phyloP scores from a whole-genome alignment of 2,113 vertebrate genomes.

The Synchiropus splendidus region DNA sequence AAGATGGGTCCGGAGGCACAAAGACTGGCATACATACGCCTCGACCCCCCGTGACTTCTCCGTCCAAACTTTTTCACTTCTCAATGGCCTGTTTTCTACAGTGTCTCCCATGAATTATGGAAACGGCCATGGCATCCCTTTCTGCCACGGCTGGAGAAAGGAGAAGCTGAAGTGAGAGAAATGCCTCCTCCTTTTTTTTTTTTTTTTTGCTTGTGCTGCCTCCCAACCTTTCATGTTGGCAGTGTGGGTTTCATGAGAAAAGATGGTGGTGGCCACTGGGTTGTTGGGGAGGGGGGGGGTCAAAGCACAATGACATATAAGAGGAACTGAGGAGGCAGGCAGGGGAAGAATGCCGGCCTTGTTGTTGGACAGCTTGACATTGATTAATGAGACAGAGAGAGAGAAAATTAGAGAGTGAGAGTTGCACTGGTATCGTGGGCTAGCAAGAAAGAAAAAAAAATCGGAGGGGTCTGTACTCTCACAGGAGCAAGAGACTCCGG shows the following conservation, averaged over 20 bases:
- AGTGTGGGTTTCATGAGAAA: slow-evolving; percentile 77
- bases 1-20: slow-evolving; percentile 67
- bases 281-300: slow-evolving; percentile 72
- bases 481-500: slow-evolving; percentile 43
- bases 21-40: slow-evolving; percentile 78
- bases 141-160: slow-evolving; percentile 19
- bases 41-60: slow-evolving; percentile 24
- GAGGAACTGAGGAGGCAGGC: slow-evolving; percentile 18
- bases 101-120: slow-evolving; percentile 90
- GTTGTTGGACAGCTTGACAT: slow-evolving; percentile 61
- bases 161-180: slow-evolving; percentile 44
- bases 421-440: slow-evolving; percentile 43
- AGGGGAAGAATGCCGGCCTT: slow-evolving; percentile 64
- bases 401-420: slow-evolving; percentile 53
- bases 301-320: not conserved
- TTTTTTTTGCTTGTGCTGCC: slow-evolving; percentile 30
- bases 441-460: slow-evolving; percentile 9
- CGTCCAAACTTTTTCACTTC: slow-evolving; percentile 33
- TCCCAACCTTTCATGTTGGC: slow-evolving; percentile 80
- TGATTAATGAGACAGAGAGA: slow-evolving; percentile 63
- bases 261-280: slow-evolving; percentile 75
- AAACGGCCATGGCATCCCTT: slow-evolving; percentile 75
- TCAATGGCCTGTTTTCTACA: slow-evolving; percentile 71
- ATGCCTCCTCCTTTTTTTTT: slow-evolving; percentile 67
- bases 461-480: slow-evolving; percentile 9